Evolutionary conservation across 2,113 vertebrate species (phyloP), one percentile per base, ranked within the genome.

Genomic region (Colossoma macropomum): DNA sequence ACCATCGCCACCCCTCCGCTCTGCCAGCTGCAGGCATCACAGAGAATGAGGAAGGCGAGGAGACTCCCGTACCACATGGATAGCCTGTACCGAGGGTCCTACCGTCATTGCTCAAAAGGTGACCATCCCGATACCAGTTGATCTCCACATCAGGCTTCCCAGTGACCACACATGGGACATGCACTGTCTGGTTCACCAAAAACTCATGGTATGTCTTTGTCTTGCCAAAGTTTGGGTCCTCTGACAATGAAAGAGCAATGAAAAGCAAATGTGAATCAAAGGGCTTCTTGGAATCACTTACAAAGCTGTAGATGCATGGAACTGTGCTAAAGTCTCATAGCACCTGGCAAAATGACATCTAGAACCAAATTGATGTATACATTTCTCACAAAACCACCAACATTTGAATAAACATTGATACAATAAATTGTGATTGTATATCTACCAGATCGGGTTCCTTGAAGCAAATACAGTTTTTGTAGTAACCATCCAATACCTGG

Each of bases 201-300:
- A 95, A 94, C 87, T 95, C 94, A 82, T 95, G 91, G 81, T 93
- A 93, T 32, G 4, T 73, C 9, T 11, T 17, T 17, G 85, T 93
- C 5, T 11, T 11, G 15, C 50, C 86, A 82, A 95, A 94, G 2
- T 82, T 89, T 15, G 87, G 91, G 25, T 72, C 83, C 68, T 92
- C 94, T 95, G 77, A 79, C 48, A 85, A 9, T 0, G 66, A 52
- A 56, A 77, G 1, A 80, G 13, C 7, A 7, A 1, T 19, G 62
- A 38, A 32, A 34, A 62, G 28, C 25, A 78, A 50, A n/a, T 19
- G 2, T 75, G 66, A 28, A 32, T 48, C 56, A 9, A 9, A 45
- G 41, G 41, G 9, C 41, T 45, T 45, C 41, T 4, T 4, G 7
- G 34, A 38, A 38, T 38, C 7, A 38, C 9, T 11, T 45, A 9